Percentiles rank a stretch among this genome's conserved stretches.
Conservation (phyloP, 1,140 invertebrate species). For the Ladona fulva region DNA sequence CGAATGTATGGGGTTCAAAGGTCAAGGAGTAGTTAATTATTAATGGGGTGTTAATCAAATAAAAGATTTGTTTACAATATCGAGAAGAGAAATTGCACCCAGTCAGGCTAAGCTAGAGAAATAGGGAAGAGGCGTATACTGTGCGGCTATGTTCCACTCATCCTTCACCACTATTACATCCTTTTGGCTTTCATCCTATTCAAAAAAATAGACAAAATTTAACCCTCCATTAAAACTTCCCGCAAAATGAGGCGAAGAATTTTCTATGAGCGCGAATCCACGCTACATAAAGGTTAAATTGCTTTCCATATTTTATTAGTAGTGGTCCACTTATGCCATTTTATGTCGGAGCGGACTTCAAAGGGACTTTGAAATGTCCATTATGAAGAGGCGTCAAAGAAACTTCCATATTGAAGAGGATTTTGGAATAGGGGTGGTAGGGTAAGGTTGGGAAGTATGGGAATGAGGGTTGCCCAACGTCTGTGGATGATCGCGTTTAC, state of each 20-base stretch:
- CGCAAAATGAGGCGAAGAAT: background rate
- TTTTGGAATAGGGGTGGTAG: background rate
- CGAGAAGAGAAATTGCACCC: no score
- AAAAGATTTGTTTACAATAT: no score
- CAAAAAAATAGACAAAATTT: background rate
- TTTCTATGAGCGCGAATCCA: background rate
- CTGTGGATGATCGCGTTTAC: no score
- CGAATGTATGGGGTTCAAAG: no score
- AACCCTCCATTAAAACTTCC: background rate
- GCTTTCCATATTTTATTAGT: conserved; percentile 6
- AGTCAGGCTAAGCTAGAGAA: no score
- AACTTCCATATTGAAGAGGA: background rate
- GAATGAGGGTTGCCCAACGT: no score
- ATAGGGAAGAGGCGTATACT: no score
- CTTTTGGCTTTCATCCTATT: no score
- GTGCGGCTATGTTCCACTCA: no score
- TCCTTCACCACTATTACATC: no score
- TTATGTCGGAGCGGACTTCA: background rate
- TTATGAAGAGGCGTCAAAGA: background rate
- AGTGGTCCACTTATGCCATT: background rate
- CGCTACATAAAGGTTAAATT: background rate
- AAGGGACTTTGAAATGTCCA: conserved; percentile 9
- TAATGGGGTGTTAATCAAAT: no score
- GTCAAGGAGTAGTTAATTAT: no score
- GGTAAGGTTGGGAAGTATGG: background rate